Conservation (phyloP, 2,797 vertebrate species). For the Scolopax bukidnonensis region DNA sequence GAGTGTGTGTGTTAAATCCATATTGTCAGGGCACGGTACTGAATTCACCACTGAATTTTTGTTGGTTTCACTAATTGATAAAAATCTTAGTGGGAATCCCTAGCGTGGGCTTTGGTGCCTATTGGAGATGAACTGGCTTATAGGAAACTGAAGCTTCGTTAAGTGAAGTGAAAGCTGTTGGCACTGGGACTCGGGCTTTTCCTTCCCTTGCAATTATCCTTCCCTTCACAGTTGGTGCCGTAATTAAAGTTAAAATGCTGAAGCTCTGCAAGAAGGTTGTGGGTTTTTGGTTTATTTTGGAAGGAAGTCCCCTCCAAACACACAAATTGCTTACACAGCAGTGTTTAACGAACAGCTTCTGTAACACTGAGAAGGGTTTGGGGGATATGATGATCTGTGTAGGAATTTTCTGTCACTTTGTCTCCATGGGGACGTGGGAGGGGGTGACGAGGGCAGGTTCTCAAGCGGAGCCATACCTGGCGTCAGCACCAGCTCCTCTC, state of each 20-base stretch:
- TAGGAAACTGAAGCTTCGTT: background rate
- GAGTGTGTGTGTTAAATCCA: background rate
- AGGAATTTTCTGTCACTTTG: background rate
- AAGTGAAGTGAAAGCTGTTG: background rate
- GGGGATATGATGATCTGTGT: background rate
- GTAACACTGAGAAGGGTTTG: background rate
- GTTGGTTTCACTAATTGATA: background rate
- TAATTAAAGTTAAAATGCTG: background rate
- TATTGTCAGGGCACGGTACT: background rate
- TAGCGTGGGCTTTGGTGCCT: background rate
- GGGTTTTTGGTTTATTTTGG: background rate
- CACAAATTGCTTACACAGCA: background rate
- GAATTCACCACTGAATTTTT: background rate
- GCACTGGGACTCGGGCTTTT: background rate
- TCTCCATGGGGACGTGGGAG: constrained; percentile 15
- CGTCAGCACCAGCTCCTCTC: fast-evolving
- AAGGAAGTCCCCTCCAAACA: background rate
- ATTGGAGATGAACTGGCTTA: background rate
- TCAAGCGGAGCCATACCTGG: background rate
- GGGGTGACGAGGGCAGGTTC: background rate
- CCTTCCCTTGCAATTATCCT: background rate
- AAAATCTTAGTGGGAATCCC: background rate
- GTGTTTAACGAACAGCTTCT: background rate
- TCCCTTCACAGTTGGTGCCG: background rate
- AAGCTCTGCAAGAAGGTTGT: background rate